These are phyloP conservation scores for Hyaena hyaena DNA, from an alignment of 2,113 vertebrate species.

Conservation along the genomic window DNA sequence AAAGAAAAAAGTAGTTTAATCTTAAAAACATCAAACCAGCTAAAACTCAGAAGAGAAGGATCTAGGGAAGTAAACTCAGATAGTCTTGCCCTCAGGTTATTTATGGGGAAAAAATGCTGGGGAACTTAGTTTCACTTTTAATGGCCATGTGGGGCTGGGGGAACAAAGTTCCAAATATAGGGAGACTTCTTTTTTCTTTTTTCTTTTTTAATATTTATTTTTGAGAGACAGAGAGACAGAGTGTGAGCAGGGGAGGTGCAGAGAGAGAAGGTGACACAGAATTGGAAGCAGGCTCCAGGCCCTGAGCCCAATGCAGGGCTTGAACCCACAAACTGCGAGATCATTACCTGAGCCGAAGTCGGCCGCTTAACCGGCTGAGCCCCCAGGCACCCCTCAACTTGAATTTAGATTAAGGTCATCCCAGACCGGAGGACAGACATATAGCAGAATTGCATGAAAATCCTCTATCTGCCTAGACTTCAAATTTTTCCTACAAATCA, in stretches of 20 bases:
- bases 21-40: neutral
- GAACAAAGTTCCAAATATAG: neutral
- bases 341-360: no score
- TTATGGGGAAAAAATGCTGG: neutral
- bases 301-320: no score
- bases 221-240: no score
- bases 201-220: no score
- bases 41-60: neutral
- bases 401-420: neutral
- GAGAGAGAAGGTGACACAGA: no score
- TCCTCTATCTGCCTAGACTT: neutral
- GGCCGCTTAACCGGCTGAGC: no score
- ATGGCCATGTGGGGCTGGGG: accelerated
- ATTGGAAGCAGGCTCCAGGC: no score
- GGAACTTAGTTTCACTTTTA: no score
- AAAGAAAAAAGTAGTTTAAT: neutral
- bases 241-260: no score
- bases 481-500: neutral
- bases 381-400: neutral
- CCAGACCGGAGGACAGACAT: no score
- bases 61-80: neutral
- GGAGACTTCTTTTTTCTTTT: no score
- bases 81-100: neutral
- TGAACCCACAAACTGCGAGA: no score
- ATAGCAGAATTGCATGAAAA: neutral